A percentile compares a stretch with the other conserved stretches of the same genome.
These are phyloP conservation scores for Squalus acanthias DNA, from an alignment of 2,797 vertebrate genomes.

Conservation along the genomic window DNA sequence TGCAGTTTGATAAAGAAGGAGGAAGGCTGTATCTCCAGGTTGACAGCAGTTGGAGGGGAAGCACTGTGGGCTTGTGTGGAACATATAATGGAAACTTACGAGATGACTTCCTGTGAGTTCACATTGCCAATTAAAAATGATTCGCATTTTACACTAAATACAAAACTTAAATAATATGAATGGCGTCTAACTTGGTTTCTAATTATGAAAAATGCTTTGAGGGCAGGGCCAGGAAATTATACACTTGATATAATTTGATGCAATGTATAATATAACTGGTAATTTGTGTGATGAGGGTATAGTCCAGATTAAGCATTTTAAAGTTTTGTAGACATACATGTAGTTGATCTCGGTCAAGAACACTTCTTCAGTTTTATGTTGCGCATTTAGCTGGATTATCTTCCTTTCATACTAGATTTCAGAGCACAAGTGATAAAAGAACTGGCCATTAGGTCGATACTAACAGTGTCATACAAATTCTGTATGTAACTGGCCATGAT, in stretches of 20 bases:
- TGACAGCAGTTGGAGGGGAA: conserved; percentile 74
- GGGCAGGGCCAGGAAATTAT: background rate
- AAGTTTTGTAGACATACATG: background rate
- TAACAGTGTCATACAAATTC: too few relatives aligned
- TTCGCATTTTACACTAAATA: background rate
- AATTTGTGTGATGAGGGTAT: background rate
- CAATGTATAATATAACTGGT: background rate
- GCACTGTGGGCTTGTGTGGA: conserved; percentile 87
- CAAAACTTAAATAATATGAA: background rate
- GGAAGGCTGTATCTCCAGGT: conserved; percentile 86
- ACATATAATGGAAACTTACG: conserved; percentile 93
- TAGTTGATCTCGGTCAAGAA: background rate
- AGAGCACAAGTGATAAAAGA: background rate
- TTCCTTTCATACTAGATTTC: background rate
- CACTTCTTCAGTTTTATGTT: background rate
- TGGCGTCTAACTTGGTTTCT: background rate
- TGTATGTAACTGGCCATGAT: too few relatives aligned
- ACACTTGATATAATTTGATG: background rate
- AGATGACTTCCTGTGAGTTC: conserved; percentile 93
- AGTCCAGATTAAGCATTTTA: background rate
- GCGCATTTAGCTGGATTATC: background rate
- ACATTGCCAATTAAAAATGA: background rate
- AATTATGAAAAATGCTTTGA: conserved; percentile 4
- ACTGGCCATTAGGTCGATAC: background rate
- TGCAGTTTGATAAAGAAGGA: conserved; percentile 78